These are phyloP conservation scores for Paedocypris micromegethes DNA, from an alignment of 2,797 vertebrate genomes.

Conservation along the genomic window DNA sequence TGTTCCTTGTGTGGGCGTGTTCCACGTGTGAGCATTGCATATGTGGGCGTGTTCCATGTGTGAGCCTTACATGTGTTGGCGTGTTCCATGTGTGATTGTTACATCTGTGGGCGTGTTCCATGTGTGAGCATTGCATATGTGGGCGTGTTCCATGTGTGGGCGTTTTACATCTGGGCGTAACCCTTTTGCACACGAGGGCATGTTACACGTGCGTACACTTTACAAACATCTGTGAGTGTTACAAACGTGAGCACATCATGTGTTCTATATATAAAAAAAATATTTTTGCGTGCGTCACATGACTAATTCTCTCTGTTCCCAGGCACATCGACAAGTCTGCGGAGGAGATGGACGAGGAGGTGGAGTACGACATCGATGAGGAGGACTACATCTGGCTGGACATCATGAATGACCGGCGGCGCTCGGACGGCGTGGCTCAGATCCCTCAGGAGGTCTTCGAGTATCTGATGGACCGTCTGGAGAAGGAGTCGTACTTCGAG, in stretches of 20 bases:
- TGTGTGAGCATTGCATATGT: too few species aligned
- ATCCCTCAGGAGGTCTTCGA: constrained; percentile 98
- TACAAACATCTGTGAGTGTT: too few species aligned
- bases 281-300: neutral
- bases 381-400: constrained; percentile 99
- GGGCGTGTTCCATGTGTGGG: too few species aligned
- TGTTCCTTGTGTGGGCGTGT: too few species aligned
- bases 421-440: constrained; percentile 84
- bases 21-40: too few species aligned
- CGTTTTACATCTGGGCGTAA: too few species aligned
- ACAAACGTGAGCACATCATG: neutral
- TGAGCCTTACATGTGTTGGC: too few species aligned
- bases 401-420: constrained; percentile 96
- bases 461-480: constrained; percentile 95
- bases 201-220: too few species aligned
- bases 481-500: constrained; percentile 98
- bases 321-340: constrained; percentile 98
- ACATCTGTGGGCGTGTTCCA: too few species aligned
- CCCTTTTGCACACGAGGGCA: too few species aligned
- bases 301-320: constrained; percentile 7
- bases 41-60: too few species aligned
- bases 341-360: constrained; percentile 96
- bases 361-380: constrained; percentile 97
- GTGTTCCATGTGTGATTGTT: too few species aligned
- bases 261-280: neutral